A percentile compares a stretch with the other conserved stretches of the same genome.
Conservation (phyloP, 2,797 vertebrate species). For the Crenuchus spilurus region DNA sequence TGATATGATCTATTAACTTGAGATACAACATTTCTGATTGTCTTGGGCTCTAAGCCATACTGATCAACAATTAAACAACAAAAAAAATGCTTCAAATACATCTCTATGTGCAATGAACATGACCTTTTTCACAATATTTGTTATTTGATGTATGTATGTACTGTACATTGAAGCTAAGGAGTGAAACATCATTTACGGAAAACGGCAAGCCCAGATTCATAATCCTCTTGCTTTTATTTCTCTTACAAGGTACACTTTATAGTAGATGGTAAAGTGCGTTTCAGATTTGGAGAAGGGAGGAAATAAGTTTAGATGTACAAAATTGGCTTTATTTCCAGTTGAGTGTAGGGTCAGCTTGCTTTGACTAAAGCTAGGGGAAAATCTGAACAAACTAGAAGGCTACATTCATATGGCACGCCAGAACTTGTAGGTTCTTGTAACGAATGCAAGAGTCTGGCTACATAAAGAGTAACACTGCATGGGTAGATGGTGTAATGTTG, state of each 20-base stretch:
- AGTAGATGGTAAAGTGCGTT: conserved; percentile 73
- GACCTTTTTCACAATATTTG: too few species aligned
- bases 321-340: background rate
- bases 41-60: too few species aligned
- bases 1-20: too few species aligned
- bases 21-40: too few species aligned
- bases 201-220: background rate
- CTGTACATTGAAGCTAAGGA: background rate
- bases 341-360: background rate
- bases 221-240: conserved; percentile 67
- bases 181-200: background rate
- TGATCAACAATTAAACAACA: too few species aligned
- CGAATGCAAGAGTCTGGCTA: background rate
- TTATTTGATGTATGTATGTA: background rate
- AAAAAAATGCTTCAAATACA: too few species aligned
- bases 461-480: background rate
- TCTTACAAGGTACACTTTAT: conserved; percentile 71
- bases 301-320: conserved; percentile 28
- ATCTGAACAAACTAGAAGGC: conserved; percentile 28
- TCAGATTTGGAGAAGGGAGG: conserved; percentile 31
- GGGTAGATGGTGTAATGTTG: background rate
- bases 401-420: conserved; percentile 33
- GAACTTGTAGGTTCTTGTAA: background rate
- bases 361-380: conserved; percentile 3
- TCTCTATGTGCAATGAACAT: too few species aligned